phyloP scores from a whole-genome alignment of 2,888 invertebrate genomes.

The Chaitophorus viminalis region DNA sequence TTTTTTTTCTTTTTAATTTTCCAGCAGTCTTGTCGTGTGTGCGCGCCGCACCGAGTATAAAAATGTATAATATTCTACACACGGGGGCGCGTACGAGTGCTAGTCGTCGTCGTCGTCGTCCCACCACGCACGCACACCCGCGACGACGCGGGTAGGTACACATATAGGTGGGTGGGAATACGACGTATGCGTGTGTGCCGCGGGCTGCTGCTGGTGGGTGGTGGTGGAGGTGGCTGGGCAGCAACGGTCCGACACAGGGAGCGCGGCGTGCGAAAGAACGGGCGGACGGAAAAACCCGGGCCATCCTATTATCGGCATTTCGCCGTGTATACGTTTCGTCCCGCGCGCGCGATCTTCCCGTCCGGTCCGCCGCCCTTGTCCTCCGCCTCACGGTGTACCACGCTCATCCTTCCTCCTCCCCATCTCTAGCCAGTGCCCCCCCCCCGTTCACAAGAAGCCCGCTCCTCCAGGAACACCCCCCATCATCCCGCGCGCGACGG shows the following conservation, averaged over 20 bases:
- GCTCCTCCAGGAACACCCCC: background rate
- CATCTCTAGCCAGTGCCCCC: no score
- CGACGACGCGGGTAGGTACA: background rate
- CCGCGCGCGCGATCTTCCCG: slow-evolving; percentile 36
- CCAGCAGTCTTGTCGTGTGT: no score
- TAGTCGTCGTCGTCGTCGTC: background rate
- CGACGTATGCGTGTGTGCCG: background rate
- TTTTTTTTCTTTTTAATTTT: no score
- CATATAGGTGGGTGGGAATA: background rate
- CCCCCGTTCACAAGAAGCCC: no score
- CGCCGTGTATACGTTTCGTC: slow-evolving; percentile 59
- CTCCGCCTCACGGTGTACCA: background rate
- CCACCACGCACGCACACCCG: background rate
- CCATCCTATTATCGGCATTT: slow-evolving; percentile 62
- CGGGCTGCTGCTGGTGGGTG: background rate
- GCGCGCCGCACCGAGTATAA: no score
- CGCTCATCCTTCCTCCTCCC: background rate
- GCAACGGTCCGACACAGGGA: slow-evolving; percentile 7
- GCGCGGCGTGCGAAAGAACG: slow-evolving; percentile 42
- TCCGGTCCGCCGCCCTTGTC: background rate
- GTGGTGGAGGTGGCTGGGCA: background rate
- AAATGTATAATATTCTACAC: background rate
- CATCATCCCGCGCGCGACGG: background rate
- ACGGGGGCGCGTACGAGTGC: no score
- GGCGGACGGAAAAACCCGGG: slow-evolving; percentile 44